Base-by-base conservation (phyloP, 2,113 vertebrate genomes). In the Carassius auratus region DNA sequence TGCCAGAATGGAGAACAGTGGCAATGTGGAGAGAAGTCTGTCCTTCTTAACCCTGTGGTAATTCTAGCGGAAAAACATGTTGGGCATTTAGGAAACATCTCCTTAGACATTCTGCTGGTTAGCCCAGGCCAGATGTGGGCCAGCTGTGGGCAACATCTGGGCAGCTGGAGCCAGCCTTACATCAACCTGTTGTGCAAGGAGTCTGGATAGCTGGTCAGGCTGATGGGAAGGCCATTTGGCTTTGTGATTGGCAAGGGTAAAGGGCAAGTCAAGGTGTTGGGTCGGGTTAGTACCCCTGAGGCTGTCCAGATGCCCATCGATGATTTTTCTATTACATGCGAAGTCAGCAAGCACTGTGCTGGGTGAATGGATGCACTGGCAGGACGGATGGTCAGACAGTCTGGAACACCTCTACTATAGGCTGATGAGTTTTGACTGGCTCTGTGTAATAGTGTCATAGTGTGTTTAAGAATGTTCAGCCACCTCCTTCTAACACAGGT, bases 71-170 rank as follows among this genome's bases (percentile, higher is more conserved):
- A 83, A 83, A 83, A 82, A 66, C n/a, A 17, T 66, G 23, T 68
- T 69, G 48, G 80, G 15, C 45, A 14, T 71, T 82, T 71, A 88
- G 82, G 78, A 87, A 90, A 85, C 50, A 74, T 90, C 89, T 91
- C 89, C 89, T 95, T 91, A 90, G 92, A 94, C 92, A 92, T 93
- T 91, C 92, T 92, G 90, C 89, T 95, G 92, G 93, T 90, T 76
- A 91, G 89, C 87, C 86, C 90, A 86, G 91, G 85, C 90, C 94
- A 96, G 91, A 95, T 95, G 94, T 88, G 91, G 36, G 93, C 94
- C 96, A 97, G 96, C 95, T 96, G 96, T 94, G 91, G 86, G 86
- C 89, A 93, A 91, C 96, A 97, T 95, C 96, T 95, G 96, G 95
- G 87, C 90, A 94, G 91, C 91, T 91, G 92, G 92, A 94, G 93